Base-by-base conservation (phyloP, 2,888 invertebrate genomes). In the Hirtodrosophila histrioides region DNA sequence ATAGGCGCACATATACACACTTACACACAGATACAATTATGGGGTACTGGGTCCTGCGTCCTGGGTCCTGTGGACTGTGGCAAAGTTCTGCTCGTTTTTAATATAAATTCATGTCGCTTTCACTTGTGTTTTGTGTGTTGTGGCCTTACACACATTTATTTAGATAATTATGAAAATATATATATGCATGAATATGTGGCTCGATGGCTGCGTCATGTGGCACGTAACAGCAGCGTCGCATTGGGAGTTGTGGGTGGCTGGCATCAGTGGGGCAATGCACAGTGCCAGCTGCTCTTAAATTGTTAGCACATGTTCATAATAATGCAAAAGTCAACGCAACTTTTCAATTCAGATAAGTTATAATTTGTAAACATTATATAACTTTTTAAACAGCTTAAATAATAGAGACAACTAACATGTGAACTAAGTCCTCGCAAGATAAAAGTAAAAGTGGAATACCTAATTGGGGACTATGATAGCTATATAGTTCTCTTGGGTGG, bases 51-150 rank as follows among this genome's bases (percentile, higher is more conserved):
- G 75, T 66, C 39, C 73, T 54, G 56, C n/a, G n/a, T n/a, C n/a
- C 82, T 71, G 55, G 68, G 75, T 66, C 39, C 73, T 54, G 56
- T 56, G 45, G 10, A 51, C 55, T 45, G 74, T 68, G 82, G 74
- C 44, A 75, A 81, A 81, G 63, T 75, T 78, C 57, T 61, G 57
- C 66, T 66, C 69, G 79, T 81, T 84, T 84, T 81, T 81, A 84
- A 84, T 81, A 81, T 78, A 75, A 81, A 84, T 81, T 84, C 84
- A 81, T 81, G 78, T 64, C 75, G 83, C 85, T 85, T 85, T 82
- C 79, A 82, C 83, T 82, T 69, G 54, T 63, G 51, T 50, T 7
- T 36, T 63, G 24, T 58, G 44, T 65, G 69, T 58, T 70, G 71
- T 73, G 75, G 69, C 63, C 75, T 67, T 62, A 77, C 75, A 75